phyloP scores from a whole-genome alignment of 1,140 invertebrate genomes.

The Lamellibrachia luymesi region DNA sequence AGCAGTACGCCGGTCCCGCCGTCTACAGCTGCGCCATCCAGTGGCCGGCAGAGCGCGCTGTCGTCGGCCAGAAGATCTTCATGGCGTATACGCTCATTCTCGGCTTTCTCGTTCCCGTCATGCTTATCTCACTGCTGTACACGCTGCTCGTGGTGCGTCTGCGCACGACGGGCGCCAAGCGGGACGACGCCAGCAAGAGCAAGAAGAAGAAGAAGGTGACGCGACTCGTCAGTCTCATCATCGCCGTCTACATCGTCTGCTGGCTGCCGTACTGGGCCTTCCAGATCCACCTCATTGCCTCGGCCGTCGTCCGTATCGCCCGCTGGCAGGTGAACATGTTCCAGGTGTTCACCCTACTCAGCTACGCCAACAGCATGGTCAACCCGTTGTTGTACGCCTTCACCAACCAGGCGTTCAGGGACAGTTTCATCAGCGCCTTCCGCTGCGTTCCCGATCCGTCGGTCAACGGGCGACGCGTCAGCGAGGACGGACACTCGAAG shows the following conservation, averaged over 20 bases:
- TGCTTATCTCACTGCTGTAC: constrained; percentile 29
- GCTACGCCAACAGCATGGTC: constrained; percentile 29
- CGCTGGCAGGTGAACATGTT: constrained; percentile 21
- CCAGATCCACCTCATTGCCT: constrained; percentile 21
- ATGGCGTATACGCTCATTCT: constrained; percentile 25
- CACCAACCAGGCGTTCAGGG: constrained; percentile 27
- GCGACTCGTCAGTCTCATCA: constrained; percentile 27
- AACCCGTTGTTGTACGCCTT: constrained; percentile 30
- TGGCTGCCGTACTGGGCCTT: constrained; percentile 32
- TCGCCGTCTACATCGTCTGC: constrained; percentile 27
- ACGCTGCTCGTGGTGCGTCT: constrained; percentile 25
- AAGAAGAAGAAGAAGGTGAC: constrained; percentile 66
- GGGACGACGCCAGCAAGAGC: neutral
- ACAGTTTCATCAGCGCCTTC: constrained; percentile 26
- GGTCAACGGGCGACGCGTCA: neutral
- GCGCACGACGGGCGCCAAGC: neutral
- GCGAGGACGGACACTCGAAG: neutral
- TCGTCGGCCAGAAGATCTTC: constrained; percentile 30
- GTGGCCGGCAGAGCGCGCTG: constrained; percentile 34
- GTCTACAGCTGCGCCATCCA: constrained; percentile 40
- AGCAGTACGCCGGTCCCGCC: neutral
- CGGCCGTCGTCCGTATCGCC: neutral
- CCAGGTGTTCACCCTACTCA: constrained; percentile 24
- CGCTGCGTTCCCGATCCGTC: constrained; percentile 14
- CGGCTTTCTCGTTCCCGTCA: constrained; percentile 28